Base-by-base conservation (phyloP, 2,888 invertebrate species). In the Napeogenes sylphis region DNA sequence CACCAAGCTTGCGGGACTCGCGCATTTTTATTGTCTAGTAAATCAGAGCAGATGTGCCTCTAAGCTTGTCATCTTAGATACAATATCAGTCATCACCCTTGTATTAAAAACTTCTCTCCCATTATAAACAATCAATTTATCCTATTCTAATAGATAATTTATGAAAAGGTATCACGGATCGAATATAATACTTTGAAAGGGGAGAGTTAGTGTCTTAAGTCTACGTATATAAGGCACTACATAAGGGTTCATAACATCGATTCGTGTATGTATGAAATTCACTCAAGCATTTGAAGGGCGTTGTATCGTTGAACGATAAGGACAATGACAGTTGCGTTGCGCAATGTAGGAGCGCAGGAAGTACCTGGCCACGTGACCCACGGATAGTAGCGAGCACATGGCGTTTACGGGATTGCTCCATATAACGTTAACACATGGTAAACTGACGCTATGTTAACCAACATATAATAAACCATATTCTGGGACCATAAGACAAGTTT, bases 31-130 rank as follows among this genome's bases (percentile, higher is more conserved):
- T 75, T 74, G 75, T 73, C 72, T 73, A 80, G 78, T 77, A 81
- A 87, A 87, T 82, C 82, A 80, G 85, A 83, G 88, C 90, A 90
- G 90, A 87, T 90, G 89, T 83, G 80, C 77, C 71, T 75, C 73
- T 69, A 71, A 78, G 72, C 75, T 73, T 75, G 73, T 75, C 79
- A 62, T 69, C 66, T 68, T 68, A 81, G 76, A 82, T 80, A 82
- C 79, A 82, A 74, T 76, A 76, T 66, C 72, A 64, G 67, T 70
- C 68, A 65, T 65, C 72, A 76, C 82, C 84, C 82, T 78, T 73
- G 74, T 67, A 69, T 74, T 69, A 70, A 72, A 73, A 75, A 75
- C 75, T 75, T 74, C 67, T 73, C 75, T 75, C 68, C 68, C 74
- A 68, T 71, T 75, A 80, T 81, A 73, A 76, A 80, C 80, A 83